Evolutionary conservation across 2,797 vertebrate genomes (phyloP).

Genomic region (Anas acuta): DNA sequence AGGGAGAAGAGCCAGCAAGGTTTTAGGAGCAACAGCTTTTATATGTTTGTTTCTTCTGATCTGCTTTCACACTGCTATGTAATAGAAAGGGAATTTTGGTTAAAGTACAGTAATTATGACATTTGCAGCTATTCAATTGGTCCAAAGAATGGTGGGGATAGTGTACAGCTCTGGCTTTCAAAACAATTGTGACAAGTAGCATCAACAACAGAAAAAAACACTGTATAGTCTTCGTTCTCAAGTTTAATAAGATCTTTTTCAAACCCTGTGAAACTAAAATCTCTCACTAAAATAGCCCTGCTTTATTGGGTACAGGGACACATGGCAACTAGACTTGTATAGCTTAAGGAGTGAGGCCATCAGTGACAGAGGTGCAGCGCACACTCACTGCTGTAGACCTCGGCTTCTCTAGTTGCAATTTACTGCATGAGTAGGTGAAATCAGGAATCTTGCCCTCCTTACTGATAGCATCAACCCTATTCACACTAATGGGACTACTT

Average conservation of each 20-base stretch:
- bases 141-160: background rate
- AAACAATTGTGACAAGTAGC: background rate
- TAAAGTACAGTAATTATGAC: background rate
- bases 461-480: background rate
- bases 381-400: background rate
- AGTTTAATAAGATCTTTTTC: background rate
- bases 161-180: background rate
- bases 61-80: constrained; percentile 7
- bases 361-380: background rate
- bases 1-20: constrained; percentile 47
- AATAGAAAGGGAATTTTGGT: constrained; percentile 6
- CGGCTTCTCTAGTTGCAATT: background rate
- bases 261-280: background rate
- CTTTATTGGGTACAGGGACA: background rate
- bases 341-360: background rate
- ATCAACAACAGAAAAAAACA: background rate
- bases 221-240: background rate
- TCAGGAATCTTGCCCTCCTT: background rate
- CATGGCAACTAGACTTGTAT: background rate
- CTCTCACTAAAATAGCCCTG: background rate
- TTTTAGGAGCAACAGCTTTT: constrained; percentile 3
- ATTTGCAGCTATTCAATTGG: background rate
- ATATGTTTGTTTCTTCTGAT: background rate
- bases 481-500: rapidly evolving
- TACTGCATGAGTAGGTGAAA: background rate